Percentiles rank a stretch among this genome's conserved stretches.
Conservation (phyloP, 2,113 vertebrate species). For the Mohoua ochrocephala region DNA sequence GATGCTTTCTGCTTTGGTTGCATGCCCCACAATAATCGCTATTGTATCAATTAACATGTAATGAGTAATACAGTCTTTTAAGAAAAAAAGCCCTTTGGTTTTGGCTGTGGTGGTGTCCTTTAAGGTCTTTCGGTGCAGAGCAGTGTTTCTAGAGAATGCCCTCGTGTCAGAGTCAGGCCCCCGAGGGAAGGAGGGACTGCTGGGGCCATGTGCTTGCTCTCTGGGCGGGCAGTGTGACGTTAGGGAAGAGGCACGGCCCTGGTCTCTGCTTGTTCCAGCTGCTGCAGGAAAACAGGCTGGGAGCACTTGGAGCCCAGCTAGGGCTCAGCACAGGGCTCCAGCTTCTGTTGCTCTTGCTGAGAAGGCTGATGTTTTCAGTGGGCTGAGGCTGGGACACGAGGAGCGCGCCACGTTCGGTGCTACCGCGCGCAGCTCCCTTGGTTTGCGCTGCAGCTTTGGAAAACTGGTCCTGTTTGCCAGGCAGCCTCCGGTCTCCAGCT, state of each 20-base stretch:
- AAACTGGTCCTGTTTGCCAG: constrained; percentile 28
- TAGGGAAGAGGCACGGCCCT: background rate
- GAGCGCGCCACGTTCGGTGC: fast-evolving
- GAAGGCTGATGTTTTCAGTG: background rate
- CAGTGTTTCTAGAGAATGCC: background rate
- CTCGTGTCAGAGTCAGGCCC: background rate
- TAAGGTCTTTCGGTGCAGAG: background rate
- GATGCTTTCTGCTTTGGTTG: background rate
- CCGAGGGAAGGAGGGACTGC: background rate
- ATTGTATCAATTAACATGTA: background rate
- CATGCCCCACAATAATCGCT: background rate
- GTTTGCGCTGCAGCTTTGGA: background rate
- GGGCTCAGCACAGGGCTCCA: background rate
- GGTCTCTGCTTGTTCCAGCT: background rate
- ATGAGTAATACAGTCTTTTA: background rate
- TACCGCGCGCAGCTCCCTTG: fast-evolving
- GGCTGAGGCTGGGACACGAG: fast-evolving
- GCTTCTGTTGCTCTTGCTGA: background rate
- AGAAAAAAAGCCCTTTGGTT: background rate
- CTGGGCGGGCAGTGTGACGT: background rate
- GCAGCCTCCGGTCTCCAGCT: constrained; percentile 13
- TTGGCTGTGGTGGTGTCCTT: background rate
- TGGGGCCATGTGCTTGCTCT: background rate
- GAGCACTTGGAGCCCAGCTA: background rate
- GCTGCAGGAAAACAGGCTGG: background rate